phyloP scores from a whole-genome alignment of 2,888 invertebrate genomes.

The Allacma fusca region DNA sequence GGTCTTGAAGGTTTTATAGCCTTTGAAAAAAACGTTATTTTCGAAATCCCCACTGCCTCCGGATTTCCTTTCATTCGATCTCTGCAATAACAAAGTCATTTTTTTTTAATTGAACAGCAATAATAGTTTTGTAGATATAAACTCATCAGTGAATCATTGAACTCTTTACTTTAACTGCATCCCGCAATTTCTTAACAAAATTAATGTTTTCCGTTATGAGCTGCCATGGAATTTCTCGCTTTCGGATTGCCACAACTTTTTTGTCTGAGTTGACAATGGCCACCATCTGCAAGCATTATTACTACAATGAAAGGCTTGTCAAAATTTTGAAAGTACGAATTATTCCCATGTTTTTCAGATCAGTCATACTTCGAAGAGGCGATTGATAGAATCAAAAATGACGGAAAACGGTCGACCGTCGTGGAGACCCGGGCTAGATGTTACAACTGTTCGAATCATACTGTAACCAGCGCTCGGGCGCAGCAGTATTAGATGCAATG shows the following conservation, averaged over 20 bases:
- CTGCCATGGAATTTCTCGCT: slow-evolving; percentile 31
- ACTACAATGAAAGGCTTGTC: not conserved
- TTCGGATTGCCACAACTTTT: slow-evolving; percentile 17
- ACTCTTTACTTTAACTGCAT: not conserved
- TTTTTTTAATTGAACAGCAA: no score
- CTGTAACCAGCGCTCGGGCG: slow-evolving; percentile 50
- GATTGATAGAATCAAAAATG: slow-evolving; percentile 48
- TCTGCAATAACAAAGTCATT: no score
- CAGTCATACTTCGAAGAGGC: slow-evolving; percentile 46
- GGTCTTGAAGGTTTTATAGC: slow-evolving; percentile 29
- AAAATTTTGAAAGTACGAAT: no score
- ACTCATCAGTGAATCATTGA: not conserved
- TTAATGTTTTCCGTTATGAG: slow-evolving; percentile 28
- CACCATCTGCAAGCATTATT: slow-evolving; percentile 31
- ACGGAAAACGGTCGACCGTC: slow-evolving; percentile 52
- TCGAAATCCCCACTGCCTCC: not conserved
- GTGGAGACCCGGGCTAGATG: slow-evolving; percentile 43
- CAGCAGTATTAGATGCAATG: slow-evolving; percentile 30
- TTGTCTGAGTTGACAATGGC: slow-evolving; percentile 34
- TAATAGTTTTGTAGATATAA: no score
- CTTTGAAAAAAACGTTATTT: slow-evolving; percentile 28
- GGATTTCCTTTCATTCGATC: no score
- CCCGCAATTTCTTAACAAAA: slow-evolving; percentile 21
- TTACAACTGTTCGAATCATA: slow-evolving; percentile 48
- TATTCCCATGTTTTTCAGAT: no score